Base-by-base conservation (phyloP, 1,140 invertebrate genomes). In the Halesus radiatus region DNA sequence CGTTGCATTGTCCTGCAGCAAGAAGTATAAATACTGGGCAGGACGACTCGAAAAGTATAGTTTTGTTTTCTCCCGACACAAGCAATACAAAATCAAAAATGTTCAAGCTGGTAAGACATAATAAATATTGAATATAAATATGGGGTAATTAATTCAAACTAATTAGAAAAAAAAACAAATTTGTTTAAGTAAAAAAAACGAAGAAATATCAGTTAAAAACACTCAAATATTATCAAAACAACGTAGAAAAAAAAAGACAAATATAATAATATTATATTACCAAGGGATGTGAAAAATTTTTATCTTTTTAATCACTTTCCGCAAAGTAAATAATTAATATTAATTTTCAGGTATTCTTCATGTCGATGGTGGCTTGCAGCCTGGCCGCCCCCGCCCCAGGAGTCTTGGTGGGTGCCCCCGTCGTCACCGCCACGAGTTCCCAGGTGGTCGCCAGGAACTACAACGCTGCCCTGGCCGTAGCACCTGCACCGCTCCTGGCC, bases 361-460 rank as follows among this genome's bases (percentile, higher is more conserved):
- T 74, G 26, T 83, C 74, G 45, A 23, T 81, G 72, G 81, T 84
- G 23, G 85, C 84, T 13, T 84, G 85, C 37, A 52, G 66, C 23
- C 22, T 81, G 13, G 83, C 85, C 53, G 84, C 85, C 20, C 83
- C 85, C 15, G 81, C 84, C n/a, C 80, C 86, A 18, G 78, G 78
- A 62, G 70, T 76, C 3, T 18, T 87, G n/a, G 85, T 85, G 10
- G 88, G 85, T 37, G 85, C 87, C 10, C 87, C 87, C 10, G 76
- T 88, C 20, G 87, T 89, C n/a, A 88, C 88, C 10, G 88, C 89
- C 16, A 85, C 85, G 74, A 89, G 88, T 81, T 89, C 87, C 5
- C 89, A 90, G 79, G 87, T 87, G 60, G 85, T 89, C 56, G 86
- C 88, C 50, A 86, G 87, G 70, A 88, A 89, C 83, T 89, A 86